A percentile compares a stretch with the other conserved stretches of the same genome.
Evolutionary conservation across 2,888 invertebrate genomes (phyloP).

Genomic region (Micropterix aruncella): DNA sequence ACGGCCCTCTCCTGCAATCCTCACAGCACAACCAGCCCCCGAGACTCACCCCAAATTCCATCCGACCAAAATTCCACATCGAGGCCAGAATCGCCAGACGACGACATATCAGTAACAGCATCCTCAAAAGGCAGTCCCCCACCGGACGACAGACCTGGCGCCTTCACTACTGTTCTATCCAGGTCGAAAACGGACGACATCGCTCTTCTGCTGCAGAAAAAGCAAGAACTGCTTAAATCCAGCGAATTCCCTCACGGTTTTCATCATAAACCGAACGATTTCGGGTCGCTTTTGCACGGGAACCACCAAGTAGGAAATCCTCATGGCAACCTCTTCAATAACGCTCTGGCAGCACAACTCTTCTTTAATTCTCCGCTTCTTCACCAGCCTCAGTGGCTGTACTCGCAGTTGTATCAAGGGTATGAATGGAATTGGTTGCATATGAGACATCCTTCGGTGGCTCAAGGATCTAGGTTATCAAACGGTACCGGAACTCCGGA

Average conservation of each 20-base stretch:
- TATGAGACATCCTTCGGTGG: constrained; percentile 20
- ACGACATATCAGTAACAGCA: constrained; percentile 50
- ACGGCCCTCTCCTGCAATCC: constrained; percentile 31
- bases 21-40: constrained; percentile 59
- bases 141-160: constrained; percentile 37
- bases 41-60: constrained; percentile 36
- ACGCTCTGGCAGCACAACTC: constrained; percentile 51
- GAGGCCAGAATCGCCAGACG: constrained; percentile 41
- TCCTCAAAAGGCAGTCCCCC: constrained; percentile 31
- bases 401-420: constrained; percentile 59
- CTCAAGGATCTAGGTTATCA: constrained; percentile 12
- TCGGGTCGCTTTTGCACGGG: constrained; percentile 20
- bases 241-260: constrained; percentile 34
- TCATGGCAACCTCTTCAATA: constrained; percentile 32
- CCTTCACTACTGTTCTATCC: constrained; percentile 36
- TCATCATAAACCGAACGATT: constrained; percentile 22
- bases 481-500: constrained; percentile 11
- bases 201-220: constrained; percentile 17
- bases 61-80: constrained; percentile 11
- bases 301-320: constrained; percentile 14
- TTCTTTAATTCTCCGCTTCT: constrained; percentile 61
- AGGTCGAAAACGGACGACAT: constrained; percentile 14
- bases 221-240: constrained; percentile 24
- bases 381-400: constrained; percentile 66
- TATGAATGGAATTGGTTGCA: constrained; percentile 57